phyloP scores from a whole-genome alignment of 2,113 vertebrate species.

The Lagopus muta region DNA sequence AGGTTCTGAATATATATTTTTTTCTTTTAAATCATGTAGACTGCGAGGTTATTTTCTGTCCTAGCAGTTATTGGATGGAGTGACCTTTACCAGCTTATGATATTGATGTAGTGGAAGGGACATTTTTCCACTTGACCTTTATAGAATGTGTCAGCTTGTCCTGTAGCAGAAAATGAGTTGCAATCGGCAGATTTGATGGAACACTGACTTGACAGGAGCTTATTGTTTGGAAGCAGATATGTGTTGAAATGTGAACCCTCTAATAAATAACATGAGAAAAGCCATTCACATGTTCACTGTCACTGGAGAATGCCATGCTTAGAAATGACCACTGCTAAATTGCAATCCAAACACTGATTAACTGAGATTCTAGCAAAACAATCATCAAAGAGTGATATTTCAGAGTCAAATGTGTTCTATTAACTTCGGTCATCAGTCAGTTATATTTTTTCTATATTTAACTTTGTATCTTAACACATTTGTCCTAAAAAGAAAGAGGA shows the following conservation, averaged over 20 bases:
- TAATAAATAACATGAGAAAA: neutral
- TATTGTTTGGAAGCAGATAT: slow-evolving; percentile 53
- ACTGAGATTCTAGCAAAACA: neutral
- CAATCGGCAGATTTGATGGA: slow-evolving; percentile 70
- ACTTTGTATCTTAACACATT: neutral
- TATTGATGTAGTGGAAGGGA: slow-evolving; percentile 72
- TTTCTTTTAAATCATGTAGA: neutral
- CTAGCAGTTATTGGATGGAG: slow-evolving; percentile 5
- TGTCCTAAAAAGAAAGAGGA: neutral
- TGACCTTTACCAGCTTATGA: slow-evolving; percentile 76
- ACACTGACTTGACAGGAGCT: slow-evolving; percentile 35
- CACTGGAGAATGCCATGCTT: neutral
- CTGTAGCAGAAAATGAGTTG: slow-evolving; percentile 48
- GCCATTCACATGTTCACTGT: neutral
- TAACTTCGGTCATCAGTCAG: neutral
- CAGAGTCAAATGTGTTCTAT: neutral
- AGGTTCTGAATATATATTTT: neutral
- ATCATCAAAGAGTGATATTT: neutral
- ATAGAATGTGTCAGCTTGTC: slow-evolving; percentile 45
- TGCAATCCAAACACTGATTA: neutral
- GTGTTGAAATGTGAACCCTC: neutral
- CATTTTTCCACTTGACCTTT: slow-evolving; percentile 82
- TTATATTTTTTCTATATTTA: neutral
- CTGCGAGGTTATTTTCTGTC: slow-evolving; percentile 57
- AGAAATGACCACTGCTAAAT: neutral